Evolutionary conservation across 2,888 invertebrate genomes (phyloP).

Genomic region (Drosophila conformis): DNA sequence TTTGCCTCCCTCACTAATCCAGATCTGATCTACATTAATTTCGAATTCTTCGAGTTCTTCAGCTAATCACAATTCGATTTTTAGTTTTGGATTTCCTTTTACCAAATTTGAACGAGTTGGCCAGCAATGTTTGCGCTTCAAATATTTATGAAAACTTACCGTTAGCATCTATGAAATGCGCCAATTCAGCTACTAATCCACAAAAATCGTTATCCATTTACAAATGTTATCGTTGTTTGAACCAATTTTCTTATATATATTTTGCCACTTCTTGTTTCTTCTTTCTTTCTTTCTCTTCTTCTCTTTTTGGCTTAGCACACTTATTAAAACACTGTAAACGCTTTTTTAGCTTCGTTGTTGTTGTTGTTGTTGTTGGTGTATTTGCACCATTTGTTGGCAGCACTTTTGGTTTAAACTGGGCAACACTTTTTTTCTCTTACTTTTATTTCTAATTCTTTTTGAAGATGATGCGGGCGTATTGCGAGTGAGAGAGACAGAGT

Average conservation of each 20-base stretch:
- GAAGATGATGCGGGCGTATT: constrained; percentile 30
- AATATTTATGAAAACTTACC: constrained; percentile 49
- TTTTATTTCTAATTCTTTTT: neutral
- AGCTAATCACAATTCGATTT: neutral
- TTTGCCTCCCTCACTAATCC: neutral
- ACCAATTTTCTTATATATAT: neutral
- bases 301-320: constrained; percentile 1
- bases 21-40: too few species aligned
- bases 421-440: constrained; percentile 17
- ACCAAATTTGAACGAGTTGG: constrained; percentile 44
- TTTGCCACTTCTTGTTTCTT: constrained; percentile 5
- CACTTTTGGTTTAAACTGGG: constrained; percentile 34
- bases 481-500: constrained; percentile 5
- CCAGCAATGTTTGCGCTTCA: constrained; percentile 19
- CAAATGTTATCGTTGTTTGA: constrained; percentile 24
- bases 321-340: constrained; percentile 22
- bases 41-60: neutral
- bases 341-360: constrained; percentile 5
- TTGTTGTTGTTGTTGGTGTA: constrained; percentile 4
- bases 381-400: constrained; percentile 38
- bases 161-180: constrained; percentile 66
- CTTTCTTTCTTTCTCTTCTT: neutral
- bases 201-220: constrained; percentile 68
- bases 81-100: neutral
- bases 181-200: constrained; percentile 75